These are phyloP conservation scores for Teleogryllus oceanicus DNA, from an alignment of 2,888 invertebrate genomes.

Conservation along the genomic window DNA sequence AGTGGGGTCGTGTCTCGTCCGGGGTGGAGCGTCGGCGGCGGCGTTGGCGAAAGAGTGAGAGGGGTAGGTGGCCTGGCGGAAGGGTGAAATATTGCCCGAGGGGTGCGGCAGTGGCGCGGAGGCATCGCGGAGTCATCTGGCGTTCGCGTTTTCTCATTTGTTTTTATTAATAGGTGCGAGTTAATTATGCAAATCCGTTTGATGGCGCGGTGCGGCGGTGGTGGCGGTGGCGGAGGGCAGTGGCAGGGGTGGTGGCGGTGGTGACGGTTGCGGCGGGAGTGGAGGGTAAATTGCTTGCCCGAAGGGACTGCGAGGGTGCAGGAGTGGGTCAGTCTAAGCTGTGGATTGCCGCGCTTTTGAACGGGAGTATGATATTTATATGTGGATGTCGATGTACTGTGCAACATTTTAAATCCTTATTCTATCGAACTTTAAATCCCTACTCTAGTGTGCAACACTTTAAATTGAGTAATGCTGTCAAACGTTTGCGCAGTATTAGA, in stretches of 20 bases:
- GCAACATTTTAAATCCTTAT: too few relatives aligned
- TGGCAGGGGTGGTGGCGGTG: background rate
- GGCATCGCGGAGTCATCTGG: constrained; percentile 7
- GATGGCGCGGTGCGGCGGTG: background rate
- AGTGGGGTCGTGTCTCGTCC: too few relatives aligned
- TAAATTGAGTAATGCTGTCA: too few relatives aligned
- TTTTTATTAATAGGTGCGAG: constrained; percentile 18
- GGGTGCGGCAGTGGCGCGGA: background rate
- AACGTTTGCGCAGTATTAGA: too few relatives aligned
- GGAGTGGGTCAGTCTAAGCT: too few relatives aligned
- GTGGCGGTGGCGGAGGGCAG: background rate
- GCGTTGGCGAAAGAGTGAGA: background rate
- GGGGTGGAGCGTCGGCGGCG: too few relatives aligned
- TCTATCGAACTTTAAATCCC: too few relatives aligned
- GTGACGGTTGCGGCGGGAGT: background rate
- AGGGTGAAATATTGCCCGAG: constrained; percentile 18
- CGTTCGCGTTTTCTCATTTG: constrained; percentile 7
- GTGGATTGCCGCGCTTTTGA: too few relatives aligned
- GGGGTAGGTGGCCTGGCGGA: background rate
- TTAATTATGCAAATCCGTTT: constrained; percentile 18
- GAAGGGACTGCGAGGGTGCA: too few relatives aligned
- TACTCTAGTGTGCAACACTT: too few relatives aligned
- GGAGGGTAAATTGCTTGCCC: background rate
- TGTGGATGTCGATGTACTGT: too few relatives aligned
- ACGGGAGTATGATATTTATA: too few relatives aligned